Evolutionary conservation across 2,888 invertebrate genomes (phyloP).

Genomic region (Agelastica alni): DNA sequence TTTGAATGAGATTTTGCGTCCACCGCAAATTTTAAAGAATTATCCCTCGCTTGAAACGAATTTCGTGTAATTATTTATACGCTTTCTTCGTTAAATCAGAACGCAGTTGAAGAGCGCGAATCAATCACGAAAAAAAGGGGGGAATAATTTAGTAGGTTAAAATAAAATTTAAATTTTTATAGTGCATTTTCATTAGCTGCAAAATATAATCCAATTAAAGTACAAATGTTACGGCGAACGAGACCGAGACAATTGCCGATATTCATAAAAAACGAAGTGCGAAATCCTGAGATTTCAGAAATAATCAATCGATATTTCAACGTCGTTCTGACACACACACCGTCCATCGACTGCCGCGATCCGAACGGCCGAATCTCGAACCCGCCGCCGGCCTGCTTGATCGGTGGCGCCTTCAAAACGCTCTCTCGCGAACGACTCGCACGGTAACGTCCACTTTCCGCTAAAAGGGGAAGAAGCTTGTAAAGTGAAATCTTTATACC

Average conservation of each 20-base stretch:
- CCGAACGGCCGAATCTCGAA: constrained; percentile 34
- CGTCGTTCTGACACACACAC: constrained; percentile 7
- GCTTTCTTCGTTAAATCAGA: too few species aligned
- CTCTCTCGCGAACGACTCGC: constrained; percentile 43
- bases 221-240: too few species aligned
- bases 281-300: constrained; percentile 8
- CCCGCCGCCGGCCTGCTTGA: constrained; percentile 44
- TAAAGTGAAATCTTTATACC: constrained; percentile 56
- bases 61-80: too few species aligned
- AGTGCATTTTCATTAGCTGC: too few species aligned
- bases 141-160: too few species aligned
- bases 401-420: constrained; percentile 52
- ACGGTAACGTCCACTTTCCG: constrained; percentile 51
- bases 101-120: too few species aligned
- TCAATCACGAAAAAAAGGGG: too few species aligned
- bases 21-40: too few species aligned
- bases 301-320: constrained; percentile 19
- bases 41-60: too few species aligned
- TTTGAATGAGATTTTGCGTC: too few species aligned
- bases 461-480: constrained; percentile 54
- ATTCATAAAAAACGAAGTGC: neutral
- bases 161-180: too few species aligned
- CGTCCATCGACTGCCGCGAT: constrained; percentile 19
- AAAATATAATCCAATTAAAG: too few species aligned
- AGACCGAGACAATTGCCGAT: neutral